A percentile compares a stretch with the other conserved stretches of the same genome.
Evolutionary conservation across 64 coral and sea anemone species (phyloP).

Genomic region (Dendrophyllia cribrosa): DNA sequence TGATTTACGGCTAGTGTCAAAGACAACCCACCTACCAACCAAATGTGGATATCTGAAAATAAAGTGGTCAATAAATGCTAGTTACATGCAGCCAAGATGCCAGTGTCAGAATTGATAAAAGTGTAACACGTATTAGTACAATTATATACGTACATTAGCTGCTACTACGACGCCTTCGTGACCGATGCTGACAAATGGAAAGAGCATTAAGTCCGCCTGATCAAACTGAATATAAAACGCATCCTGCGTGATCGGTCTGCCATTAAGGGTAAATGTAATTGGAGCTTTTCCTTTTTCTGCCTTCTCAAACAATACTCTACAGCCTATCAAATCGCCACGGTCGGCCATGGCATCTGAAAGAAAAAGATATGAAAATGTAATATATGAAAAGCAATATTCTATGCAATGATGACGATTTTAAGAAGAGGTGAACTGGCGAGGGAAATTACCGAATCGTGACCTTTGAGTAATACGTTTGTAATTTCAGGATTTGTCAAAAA

Average conservation of each 20-base stretch:
- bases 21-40: too few species aligned
- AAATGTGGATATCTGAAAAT: too few species aligned
- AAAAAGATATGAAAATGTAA: not conserved
- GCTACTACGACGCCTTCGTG: constrained; percentile 10
- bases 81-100: too few species aligned
- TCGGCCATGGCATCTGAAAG: constrained; percentile 34
- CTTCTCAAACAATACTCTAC: constrained; percentile 1
- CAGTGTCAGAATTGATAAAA: too few species aligned
- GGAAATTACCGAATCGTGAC: too few species aligned
- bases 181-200: constrained; percentile 40
- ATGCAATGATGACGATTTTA: too few species aligned
- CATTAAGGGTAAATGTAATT: constrained; percentile 3
- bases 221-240: not conserved
- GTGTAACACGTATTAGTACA: too few species aligned
- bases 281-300: constrained; percentile 11
- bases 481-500: too few species aligned
- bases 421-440: too few species aligned
- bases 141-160: not conserved
- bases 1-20: too few species aligned
- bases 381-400: not conserved
- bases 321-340: constrained; percentile 31
- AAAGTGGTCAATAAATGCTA: too few species aligned
- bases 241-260: not conserved
- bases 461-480: too few species aligned
- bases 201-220: not conserved